A percentile compares a stretch with the other conserved stretches of the same genome.
These are phyloP conservation scores for Hoplodrina ambigua DNA, from an alignment of 2,888 invertebrate genomes.

Conservation along the genomic window DNA sequence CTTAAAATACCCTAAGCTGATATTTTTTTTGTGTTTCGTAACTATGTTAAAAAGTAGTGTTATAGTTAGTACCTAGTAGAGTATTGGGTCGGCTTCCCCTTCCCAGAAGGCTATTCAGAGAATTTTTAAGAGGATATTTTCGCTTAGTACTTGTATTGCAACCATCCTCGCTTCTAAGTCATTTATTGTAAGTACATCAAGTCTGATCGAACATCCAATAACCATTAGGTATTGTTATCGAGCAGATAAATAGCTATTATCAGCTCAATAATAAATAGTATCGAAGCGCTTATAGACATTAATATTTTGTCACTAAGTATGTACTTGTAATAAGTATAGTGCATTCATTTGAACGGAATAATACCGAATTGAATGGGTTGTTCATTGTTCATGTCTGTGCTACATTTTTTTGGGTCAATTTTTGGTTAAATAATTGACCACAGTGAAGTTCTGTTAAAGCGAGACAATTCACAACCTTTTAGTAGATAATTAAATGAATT, in stretches of 20 bases:
- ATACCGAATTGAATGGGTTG: background rate
- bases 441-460: no score
- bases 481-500: no score
- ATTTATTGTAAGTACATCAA: conserved; percentile 14
- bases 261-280: conserved; percentile 51
- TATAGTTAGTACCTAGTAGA: no score
- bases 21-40: no score
- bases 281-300: conserved; percentile 31
- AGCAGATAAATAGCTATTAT: conserved; percentile 57
- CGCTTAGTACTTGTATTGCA: background rate
- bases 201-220: conserved; percentile 36
- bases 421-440: no score
- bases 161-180: background rate
- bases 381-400: no score
- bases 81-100: no score
- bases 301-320: conserved; percentile 34
- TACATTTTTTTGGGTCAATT: no score
- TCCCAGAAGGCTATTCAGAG: no score
- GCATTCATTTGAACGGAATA: conserved; percentile 11
- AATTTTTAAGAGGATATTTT: background rate
- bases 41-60: no score
- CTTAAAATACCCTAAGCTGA: no score
- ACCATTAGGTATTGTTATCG: conserved; percentile 55
- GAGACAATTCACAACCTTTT: no score
- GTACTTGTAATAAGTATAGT: background rate